These are phyloP conservation scores for Nomada goodeniana DNA, from an alignment of 2,888 invertebrate genomes.

Conservation along the genomic window DNA sequence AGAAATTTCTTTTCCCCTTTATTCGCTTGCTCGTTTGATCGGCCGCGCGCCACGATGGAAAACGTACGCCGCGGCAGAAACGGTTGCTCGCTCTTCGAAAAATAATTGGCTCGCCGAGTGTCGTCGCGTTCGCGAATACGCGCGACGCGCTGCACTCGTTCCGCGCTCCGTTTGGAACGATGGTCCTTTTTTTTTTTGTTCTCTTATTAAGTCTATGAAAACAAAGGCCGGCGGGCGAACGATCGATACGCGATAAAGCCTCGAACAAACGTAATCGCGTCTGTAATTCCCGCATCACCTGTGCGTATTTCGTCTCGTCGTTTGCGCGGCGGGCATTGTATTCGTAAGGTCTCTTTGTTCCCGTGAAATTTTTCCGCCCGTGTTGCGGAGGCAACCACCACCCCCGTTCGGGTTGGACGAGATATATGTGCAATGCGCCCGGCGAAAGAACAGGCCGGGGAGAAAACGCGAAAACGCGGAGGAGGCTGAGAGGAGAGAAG, in stretches of 20 bases:
- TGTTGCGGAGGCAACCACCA: background rate
- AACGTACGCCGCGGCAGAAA: slow-evolving; percentile 17
- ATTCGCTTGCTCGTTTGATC: background rate
- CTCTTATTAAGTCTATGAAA: slow-evolving; percentile 36
- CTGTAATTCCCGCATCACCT: slow-evolving; percentile 53
- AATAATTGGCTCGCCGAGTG: slow-evolving; percentile 21
- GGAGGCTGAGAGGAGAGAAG: background rate
- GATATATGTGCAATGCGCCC: no score
- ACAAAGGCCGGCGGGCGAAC: slow-evolving; percentile 33
- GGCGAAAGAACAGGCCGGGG: no score
- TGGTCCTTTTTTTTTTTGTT: background rate
- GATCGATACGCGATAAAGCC: slow-evolving; percentile 58
- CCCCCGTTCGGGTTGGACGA: background rate
- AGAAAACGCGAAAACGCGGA: no score
- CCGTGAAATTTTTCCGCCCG: slow-evolving; percentile 25
- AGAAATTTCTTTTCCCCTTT: background rate
- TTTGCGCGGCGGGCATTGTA: slow-evolving; percentile 42
- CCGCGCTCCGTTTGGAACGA: no score
- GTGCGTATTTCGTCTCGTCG: slow-evolving; percentile 19
- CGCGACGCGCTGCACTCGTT: no score
- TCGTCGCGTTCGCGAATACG: background rate
- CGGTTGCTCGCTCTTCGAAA: slow-evolving; percentile 13
- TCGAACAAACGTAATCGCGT: slow-evolving; percentile 48
- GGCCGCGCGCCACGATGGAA: background rate
- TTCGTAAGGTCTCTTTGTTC: slow-evolving; percentile 51